Percentiles rank a stretch among this genome's conserved stretches.
Evolutionary conservation across 2,888 invertebrate genomes (phyloP).

Genomic region (Drosophila rubida): DNA sequence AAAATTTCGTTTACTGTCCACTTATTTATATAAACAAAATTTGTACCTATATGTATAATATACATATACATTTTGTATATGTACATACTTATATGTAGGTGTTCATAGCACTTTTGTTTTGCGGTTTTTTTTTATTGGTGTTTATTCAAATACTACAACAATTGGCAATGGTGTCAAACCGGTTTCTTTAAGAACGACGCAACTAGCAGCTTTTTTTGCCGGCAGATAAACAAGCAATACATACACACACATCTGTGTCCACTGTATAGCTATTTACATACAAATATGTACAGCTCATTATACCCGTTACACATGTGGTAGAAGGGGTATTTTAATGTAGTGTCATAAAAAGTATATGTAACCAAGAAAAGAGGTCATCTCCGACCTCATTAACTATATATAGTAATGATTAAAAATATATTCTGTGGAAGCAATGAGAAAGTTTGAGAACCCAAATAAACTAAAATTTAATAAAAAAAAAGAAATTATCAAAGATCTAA

Average conservation of each 20-base stretch:
- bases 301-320: not conserved
- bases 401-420: not conserved
- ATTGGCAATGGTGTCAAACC: constrained; percentile 51
- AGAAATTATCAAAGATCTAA: no score
- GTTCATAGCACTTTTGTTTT: constrained; percentile 5
- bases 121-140: constrained; percentile 17
- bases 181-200: constrained; percentile 59
- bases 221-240: constrained; percentile 32
- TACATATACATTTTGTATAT: no score
- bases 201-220: constrained; percentile 43
- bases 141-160: constrained; percentile 17
- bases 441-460: no score
- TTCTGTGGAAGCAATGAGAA: no score
- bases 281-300: not conserved
- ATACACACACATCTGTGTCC: constrained; percentile 10
- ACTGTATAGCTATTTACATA: not conserved
- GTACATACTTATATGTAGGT: constrained; percentile 4
- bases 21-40: constrained; percentile 39
- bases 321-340: not conserved
- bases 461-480: no score
- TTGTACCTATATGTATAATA: not conserved
- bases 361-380: not conserved
- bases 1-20: constrained; percentile 44
- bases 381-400: not conserved
- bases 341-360: not conserved